phyloP scores from a whole-genome alignment of 2,113 vertebrate genomes.

The Pterocles orientalis region DNA sequence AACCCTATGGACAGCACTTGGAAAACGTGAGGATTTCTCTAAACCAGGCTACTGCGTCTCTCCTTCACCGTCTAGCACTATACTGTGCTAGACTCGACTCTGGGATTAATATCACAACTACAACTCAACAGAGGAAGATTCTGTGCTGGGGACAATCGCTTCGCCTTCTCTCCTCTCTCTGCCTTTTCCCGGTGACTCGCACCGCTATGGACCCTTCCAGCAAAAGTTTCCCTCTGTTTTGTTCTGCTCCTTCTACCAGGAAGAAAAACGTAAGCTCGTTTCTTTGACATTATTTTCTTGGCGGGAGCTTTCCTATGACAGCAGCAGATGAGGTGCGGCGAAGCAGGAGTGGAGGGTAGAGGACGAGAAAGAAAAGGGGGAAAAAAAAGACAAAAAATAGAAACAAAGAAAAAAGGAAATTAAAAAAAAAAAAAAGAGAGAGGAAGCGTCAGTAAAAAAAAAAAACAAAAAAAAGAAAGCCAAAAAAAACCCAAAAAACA shows the following conservation, averaged over 20 bases:
- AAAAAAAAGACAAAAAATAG: background rate
- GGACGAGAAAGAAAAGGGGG: background rate
- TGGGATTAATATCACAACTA: background rate
- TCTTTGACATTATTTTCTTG: background rate
- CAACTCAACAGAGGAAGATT: background rate
- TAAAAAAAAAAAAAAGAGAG: background rate
- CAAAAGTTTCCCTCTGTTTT: conserved; percentile 35
- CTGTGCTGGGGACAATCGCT: background rate
- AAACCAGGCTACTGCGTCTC: background rate
- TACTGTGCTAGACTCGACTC: background rate
- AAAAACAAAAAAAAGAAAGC: too few relatives aligned
- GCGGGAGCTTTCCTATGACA: background rate
- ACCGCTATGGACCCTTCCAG: background rate
- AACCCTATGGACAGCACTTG: background rate
- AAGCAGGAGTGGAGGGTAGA: background rate
- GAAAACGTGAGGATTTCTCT: background rate
- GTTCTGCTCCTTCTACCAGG: background rate
- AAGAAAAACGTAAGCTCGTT: background rate
- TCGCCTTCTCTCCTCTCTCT: background rate
- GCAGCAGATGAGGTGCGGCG: background rate
- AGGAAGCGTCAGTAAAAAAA: background rate
- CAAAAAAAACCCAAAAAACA: too few relatives aligned
- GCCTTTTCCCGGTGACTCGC: background rate
- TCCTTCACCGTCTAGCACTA: background rate
- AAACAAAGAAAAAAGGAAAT: background rate